A percentile compares a stretch with the other conserved stretches of the same genome.
Conservation (phyloP, 2,113 vertebrate genomes). For the Pampusana beccarii region DNA sequence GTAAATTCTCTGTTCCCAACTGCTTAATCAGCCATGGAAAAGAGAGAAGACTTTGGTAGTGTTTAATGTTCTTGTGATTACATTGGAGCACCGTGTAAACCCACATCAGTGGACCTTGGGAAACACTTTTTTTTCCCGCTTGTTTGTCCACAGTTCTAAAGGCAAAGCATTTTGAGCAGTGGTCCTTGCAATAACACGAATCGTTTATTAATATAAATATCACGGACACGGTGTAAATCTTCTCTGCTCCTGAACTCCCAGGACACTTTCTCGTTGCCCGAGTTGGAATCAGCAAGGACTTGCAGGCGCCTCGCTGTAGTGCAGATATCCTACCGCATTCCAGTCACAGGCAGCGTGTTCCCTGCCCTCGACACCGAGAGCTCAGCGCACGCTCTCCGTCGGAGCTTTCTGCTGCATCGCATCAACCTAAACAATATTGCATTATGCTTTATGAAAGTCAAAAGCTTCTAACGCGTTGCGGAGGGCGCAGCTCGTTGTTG, state of each 20-base stretch:
- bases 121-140: too few species aligned
- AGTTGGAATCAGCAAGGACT: background rate
- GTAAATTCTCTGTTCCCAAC: constrained; percentile 83
- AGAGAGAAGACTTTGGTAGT: constrained; percentile 74
- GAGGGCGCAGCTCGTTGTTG: background rate
- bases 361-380: constrained; percentile 17
- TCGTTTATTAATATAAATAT: constrained; percentile 66
- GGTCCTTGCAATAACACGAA: constrained; percentile 47
- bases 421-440: constrained; percentile 62
- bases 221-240: constrained; percentile 51
- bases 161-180: constrained; percentile 34
- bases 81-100: constrained; percentile 53
- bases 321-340: constrained; percentile 41
- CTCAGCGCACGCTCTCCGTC: background rate
- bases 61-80: constrained; percentile 73
- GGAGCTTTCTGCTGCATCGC: constrained; percentile 40
- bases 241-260: constrained; percentile 40
- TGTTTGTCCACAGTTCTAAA: constrained; percentile 42
- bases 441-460: constrained; percentile 70
- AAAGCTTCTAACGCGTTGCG: background rate
- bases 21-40: constrained; percentile 87
- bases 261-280: constrained; percentile 19
- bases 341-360: constrained; percentile 49
- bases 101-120: constrained; percentile 24
- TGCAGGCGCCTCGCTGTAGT: background rate